Conservation (phyloP, 2,113 vertebrate species). For the Castor canadensis region DNA sequence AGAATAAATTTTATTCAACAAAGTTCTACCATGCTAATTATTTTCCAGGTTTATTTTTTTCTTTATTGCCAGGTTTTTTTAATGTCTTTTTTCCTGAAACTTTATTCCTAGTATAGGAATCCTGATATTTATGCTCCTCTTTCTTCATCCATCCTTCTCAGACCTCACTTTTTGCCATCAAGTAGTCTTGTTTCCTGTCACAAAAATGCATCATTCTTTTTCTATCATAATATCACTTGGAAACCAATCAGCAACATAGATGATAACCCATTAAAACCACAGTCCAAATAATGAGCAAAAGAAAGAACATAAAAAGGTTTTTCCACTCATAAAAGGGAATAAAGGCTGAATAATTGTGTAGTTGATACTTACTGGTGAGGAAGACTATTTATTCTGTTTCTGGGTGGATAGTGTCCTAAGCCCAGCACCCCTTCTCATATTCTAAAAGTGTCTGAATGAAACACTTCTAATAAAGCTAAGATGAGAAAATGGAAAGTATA, state of each 20-base stretch:
- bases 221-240: not conserved
- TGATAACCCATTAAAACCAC: not conserved
- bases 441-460: not conserved
- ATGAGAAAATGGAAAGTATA: not conserved
- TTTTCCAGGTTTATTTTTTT: not conserved
- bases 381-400: not conserved
- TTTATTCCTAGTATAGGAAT: not conserved
- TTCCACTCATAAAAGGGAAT: not conserved
- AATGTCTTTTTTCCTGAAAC: not conserved
- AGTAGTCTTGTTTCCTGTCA: not conserved
- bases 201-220: not conserved
- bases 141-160: not conserved
- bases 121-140: accelerated
- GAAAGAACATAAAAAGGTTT: not conserved
- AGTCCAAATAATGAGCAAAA: not conserved
- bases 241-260: not conserved
- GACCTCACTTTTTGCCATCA: not conserved
- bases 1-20: not conserved
- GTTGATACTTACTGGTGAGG: not conserved
- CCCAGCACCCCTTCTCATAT: not conserved
- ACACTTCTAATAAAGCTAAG: not conserved
- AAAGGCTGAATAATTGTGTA: not conserved
- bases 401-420: not conserved
- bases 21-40: not conserved
- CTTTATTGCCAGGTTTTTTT: not conserved